These are phyloP conservation scores for Apostichopus parvimensis DNA, from an alignment of 35 echinoderm and acorn worm species.

Conservation along the genomic window DNA sequence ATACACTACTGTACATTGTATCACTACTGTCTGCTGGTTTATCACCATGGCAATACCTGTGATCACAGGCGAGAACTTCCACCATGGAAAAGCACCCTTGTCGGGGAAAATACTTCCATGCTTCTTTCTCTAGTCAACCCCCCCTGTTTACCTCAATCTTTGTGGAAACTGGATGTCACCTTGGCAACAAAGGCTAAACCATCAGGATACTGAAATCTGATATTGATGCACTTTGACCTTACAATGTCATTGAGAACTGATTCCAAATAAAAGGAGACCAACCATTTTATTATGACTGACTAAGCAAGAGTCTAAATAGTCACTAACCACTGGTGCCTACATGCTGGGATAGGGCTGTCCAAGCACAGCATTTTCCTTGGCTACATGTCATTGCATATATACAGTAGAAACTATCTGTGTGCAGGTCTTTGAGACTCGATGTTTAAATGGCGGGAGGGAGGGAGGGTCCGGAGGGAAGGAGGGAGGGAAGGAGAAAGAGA, in stretches of 20 bases:
- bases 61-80: not conserved
- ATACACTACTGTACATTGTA: not conserved
- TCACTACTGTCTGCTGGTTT: not conserved
- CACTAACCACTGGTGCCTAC: not conserved
- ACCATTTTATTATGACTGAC: not conserved
- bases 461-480: too few relatives aligned
- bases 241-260: not conserved
- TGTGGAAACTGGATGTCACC: not conserved
- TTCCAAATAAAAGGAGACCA: not conserved
- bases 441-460: too few relatives aligned
- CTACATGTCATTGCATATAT: not conserved
- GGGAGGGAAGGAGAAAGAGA: too few relatives aligned
- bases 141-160: not conserved
- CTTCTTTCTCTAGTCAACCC: not conserved
- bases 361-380: not conserved
- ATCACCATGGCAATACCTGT: too few relatives aligned
- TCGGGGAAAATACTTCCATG: not conserved
- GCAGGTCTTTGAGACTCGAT: not conserved
- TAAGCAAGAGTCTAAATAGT: not conserved
- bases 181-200: slow-evolving; percentile 19
- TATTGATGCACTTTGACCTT: slow-evolving; percentile 32
- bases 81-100: too few relatives aligned
- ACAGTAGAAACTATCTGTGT: not conserved
- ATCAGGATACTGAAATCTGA: not conserved
- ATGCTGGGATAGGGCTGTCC: not conserved